Conservation (phyloP, 2,797 vertebrate species). For the Myotis pilosus region DNA sequence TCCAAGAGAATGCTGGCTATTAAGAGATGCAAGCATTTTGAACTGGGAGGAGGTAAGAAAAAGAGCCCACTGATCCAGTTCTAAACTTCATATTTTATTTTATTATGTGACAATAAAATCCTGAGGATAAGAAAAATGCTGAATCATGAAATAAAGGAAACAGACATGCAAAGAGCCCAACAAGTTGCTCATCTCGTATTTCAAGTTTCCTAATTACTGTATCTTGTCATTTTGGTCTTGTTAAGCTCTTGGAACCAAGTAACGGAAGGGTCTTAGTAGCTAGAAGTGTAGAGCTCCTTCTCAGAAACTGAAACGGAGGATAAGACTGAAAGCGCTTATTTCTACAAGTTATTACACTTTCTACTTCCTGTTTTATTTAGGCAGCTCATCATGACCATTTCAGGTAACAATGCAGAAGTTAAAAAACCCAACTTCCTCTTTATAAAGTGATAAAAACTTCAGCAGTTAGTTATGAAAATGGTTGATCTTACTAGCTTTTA, state of each 20-base stretch:
- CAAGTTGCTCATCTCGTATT: not conserved
- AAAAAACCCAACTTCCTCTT: slow-evolving; percentile 78
- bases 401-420: slow-evolving; percentile 71
- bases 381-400: slow-evolving; percentile 75
- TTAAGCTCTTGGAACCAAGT: not conserved
- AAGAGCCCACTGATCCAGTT: slow-evolving; percentile 83
- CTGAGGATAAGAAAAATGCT: not conserved
- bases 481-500: not conserved
- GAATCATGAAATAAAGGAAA: slow-evolving; percentile 32
- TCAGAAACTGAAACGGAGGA: slow-evolving; percentile 33
- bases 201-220: not conserved
- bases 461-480: slow-evolving; percentile 45
- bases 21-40: slow-evolving; percentile 98
- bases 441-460: slow-evolving; percentile 66
- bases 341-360: slow-evolving; percentile 64
- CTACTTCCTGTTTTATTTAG: slow-evolving; percentile 81
- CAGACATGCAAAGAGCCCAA: not conserved
- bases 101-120: not conserved
- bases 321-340: slow-evolving; percentile 57
- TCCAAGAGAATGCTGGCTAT: slow-evolving; percentile 98
- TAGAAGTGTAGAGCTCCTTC: slow-evolving; percentile 18
- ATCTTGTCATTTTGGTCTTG: not conserved
- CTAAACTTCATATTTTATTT: not conserved
- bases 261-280: not conserved
- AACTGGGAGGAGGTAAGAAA: slow-evolving; percentile 99